A percentile compares a stretch with the other conserved stretches of the same genome.
Conservation (phyloP, 2,113 vertebrate species). For the Albula goreensis region DNA sequence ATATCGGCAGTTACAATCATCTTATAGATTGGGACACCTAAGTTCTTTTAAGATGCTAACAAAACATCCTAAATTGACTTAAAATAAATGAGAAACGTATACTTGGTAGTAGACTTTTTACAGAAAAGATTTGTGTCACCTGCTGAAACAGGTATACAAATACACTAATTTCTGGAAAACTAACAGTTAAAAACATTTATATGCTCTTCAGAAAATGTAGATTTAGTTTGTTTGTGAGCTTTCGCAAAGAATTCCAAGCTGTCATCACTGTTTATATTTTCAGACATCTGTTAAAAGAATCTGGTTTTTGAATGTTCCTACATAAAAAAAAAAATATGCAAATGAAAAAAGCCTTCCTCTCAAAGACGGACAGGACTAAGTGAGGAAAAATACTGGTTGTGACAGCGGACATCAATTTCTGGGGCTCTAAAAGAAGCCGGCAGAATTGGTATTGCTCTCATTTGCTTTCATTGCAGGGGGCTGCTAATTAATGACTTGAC, state of each 20-base stretch:
- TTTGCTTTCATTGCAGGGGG: slow-evolving; percentile 14
- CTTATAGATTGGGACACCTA: neutral
- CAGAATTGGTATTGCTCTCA: neutral
- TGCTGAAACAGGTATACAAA: neutral
- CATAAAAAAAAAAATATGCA: neutral
- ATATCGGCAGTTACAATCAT: too few species aligned
- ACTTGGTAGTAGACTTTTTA: neutral
- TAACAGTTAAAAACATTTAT: neutral
- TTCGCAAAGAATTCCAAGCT: neutral
- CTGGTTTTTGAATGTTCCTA: neutral
- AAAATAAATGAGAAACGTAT: too few species aligned
- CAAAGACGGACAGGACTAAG: neutral
- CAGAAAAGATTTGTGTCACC: neutral
- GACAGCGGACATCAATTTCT: slow-evolving; percentile 8
- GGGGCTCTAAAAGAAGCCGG: slow-evolving; percentile 2
- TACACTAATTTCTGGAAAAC: neutral
- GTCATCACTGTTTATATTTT: neutral
- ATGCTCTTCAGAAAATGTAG: neutral
- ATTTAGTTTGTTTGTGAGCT: neutral
- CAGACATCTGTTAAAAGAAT: neutral
- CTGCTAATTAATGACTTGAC: slow-evolving; percentile 26
- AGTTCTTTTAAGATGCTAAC: neutral
- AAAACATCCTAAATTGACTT: neutral
- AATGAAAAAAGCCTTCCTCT: slow-evolving; percentile 16
- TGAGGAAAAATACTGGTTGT: slow-evolving; percentile 11